Evolutionary conservation across 2,113 vertebrate genomes (phyloP).

Genomic region (Rhipidura dahli): DNA sequence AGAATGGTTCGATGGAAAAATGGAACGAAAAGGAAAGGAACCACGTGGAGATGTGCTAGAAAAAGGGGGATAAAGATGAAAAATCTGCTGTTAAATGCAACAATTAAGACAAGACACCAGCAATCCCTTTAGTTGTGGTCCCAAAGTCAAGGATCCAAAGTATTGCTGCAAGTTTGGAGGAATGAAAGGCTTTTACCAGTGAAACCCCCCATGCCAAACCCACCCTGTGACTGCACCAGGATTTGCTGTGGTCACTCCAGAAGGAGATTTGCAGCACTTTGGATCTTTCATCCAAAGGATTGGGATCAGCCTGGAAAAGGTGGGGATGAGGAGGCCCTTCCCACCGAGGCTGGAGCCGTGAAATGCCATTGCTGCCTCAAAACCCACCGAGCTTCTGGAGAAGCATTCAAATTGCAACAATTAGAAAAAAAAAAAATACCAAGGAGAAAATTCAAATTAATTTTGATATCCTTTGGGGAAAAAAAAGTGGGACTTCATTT

Average conservation of each 20-base stretch:
- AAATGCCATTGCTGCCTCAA: background rate
- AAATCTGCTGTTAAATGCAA: background rate
- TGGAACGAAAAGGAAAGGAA: background rate
- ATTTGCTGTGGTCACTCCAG: background rate
- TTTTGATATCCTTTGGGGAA: background rate
- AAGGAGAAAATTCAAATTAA: background rate
- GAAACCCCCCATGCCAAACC: background rate
- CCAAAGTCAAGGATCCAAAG: background rate
- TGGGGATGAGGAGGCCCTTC: background rate
- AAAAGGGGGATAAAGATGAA: background rate
- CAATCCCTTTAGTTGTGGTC: background rate
- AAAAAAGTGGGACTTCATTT: background rate
- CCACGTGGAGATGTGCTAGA: fast-evolving
- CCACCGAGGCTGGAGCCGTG: background rate
- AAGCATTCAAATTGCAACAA: background rate
- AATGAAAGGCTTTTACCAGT: background rate
- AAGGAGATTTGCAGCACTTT: background rate
- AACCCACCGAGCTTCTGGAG: background rate
- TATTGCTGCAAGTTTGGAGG: background rate
- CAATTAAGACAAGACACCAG: background rate
- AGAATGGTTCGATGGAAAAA: background rate
- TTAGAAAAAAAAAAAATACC: background rate
- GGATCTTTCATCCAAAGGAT: background rate
- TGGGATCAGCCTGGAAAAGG: background rate
- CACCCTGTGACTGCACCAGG: background rate